A percentile compares a stretch with the other conserved stretches of the same genome.
phyloP scores from a whole-genome alignment of 2,797 vertebrate species.

The Yasuhikotakia modesta region DNA sequence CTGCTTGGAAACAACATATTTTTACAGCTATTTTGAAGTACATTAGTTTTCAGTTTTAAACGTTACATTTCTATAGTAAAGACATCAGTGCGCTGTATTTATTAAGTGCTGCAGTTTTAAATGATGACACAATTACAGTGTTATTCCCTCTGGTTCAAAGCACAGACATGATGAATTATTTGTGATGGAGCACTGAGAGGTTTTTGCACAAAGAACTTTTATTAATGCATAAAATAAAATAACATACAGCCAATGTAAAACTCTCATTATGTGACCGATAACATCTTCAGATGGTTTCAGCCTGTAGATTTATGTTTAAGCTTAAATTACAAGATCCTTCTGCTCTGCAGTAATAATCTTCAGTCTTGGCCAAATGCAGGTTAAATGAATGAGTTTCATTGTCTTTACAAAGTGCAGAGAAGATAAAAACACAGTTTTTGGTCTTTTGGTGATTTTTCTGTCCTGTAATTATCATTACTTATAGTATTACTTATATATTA shows the following conservation, averaged over 20 bases:
- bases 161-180: not conserved
- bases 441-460: no score
- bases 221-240: not conserved
- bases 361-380: no score
- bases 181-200: not conserved
- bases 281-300: no score
- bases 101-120: not conserved
- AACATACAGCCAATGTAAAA: not conserved
- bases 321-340: no score
- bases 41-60: not conserved
- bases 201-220: not conserved
- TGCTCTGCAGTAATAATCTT: no score
- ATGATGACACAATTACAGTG: not conserved
- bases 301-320: no score
- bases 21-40: not conserved
- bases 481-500: no score
- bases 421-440: no score
- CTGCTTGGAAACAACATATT: not conserved
- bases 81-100: not conserved
- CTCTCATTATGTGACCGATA: not conserved
- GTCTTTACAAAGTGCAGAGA: no score
- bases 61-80: not conserved
- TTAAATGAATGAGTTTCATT: no score
- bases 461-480: no score
- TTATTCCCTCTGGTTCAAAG: not conserved